These are phyloP conservation scores for Gastracanthus pulcherrimus DNA, from an alignment of 2,888 invertebrate species.

Conservation along the genomic window DNA sequence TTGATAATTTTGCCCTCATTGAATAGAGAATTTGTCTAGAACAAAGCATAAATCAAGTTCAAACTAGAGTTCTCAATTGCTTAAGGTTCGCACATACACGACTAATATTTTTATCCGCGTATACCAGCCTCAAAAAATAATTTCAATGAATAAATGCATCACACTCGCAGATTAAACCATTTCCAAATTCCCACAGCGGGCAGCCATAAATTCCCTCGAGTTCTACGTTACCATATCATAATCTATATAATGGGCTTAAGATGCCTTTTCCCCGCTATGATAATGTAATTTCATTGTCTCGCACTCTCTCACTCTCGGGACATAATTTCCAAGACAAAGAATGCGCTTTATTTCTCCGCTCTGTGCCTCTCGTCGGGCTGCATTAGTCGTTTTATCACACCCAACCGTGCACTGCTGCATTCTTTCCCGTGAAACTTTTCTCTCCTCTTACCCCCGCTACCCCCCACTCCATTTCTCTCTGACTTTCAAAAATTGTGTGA, in stretches of 20 bases:
- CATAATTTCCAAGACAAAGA: constrained; percentile 42
- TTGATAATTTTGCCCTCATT: not conserved
- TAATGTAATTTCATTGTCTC: constrained; percentile 47
- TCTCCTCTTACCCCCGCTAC: not conserved
- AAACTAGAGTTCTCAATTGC: not conserved
- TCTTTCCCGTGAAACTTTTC: constrained; percentile 20
- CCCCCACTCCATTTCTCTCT: too few relatives aligned
- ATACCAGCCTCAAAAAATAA: not conserved
- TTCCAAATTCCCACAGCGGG: not conserved
- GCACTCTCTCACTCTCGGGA: not conserved
- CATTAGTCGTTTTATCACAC: constrained; percentile 22
- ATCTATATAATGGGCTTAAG: not conserved
- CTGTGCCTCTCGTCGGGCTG: not conserved
- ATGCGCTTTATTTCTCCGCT: constrained; percentile 42
- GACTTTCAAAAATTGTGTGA: not conserved
- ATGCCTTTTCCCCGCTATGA: constrained; percentile 32
- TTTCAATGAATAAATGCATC: not conserved
- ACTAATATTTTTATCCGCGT: not conserved
- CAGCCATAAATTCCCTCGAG: constrained; percentile 24
- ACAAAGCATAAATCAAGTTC: not conserved
- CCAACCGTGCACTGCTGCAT: not conserved
- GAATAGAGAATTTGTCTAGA: not conserved
- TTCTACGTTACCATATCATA: not conserved
- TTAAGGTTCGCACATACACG: not conserved
- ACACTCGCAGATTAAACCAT: constrained; percentile 4